Evolutionary conservation across 2,797 vertebrate genomes (phyloP).

Genomic region (Cryptoprocta ferox): DNA sequence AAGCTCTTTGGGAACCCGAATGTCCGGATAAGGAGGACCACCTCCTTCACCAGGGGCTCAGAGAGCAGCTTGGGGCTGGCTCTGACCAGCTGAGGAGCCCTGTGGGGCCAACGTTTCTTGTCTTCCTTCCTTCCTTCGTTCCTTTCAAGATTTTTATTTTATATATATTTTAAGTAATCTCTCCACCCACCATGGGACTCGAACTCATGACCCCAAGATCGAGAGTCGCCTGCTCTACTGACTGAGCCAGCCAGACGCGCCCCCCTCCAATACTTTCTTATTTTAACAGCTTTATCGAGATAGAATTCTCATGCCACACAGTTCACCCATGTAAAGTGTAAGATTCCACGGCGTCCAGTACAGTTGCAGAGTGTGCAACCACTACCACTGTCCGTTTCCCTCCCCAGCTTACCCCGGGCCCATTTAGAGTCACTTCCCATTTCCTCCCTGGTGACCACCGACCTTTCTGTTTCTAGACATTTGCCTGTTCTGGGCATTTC

Average conservation of each 20-base stretch:
- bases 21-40: not conserved
- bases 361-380: accelerated
- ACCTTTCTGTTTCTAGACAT: not conserved
- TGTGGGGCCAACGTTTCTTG: accelerated
- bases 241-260: not conserved
- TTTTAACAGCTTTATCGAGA: not conserved
- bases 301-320: accelerated
- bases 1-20: accelerated
- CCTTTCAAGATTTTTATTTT: not conserved
- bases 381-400: accelerated
- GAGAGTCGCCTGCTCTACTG: not conserved
- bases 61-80: not conserved
- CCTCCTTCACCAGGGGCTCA: not conserved
- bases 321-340: not conserved
- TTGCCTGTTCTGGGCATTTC: not conserved
- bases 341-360: not conserved
- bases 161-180: not conserved
- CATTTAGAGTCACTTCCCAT: accelerated
- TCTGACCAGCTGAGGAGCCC: not conserved
- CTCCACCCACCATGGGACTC: not conserved
- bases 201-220: not conserved
- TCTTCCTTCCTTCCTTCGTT: too few species aligned
- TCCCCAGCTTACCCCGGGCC: accelerated
- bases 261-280: not conserved
- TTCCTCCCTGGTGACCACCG: accelerated